Evolutionary conservation across 2,113 vertebrate species (phyloP).

Genomic region (Piaya cayana): DNA sequence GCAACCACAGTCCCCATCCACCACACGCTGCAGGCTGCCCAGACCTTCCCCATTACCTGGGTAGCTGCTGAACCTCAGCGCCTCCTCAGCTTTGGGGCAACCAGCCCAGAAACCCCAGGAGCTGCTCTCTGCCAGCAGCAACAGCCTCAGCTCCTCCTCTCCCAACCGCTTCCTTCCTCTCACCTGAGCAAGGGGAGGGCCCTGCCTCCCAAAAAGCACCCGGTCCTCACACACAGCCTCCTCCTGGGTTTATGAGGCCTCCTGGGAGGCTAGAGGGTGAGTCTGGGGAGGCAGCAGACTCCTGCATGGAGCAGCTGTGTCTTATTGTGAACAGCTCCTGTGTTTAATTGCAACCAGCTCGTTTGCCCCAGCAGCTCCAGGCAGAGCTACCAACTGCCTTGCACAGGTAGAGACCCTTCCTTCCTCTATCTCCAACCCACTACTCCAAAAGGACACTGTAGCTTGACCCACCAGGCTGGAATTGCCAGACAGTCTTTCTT

Average conservation of each 20-base stretch:
- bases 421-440: background rate
- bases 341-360: background rate
- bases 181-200: background rate
- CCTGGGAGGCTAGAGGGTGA: background rate
- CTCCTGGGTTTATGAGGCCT: background rate
- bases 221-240: fast-evolving
- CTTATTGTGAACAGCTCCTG: background rate
- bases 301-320: background rate
- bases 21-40: fast-evolving
- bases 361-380: background rate
- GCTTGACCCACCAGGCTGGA: too few relatives aligned
- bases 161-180: conserved; percentile 26
- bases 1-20: fast-evolving
- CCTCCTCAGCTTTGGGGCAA: background rate
- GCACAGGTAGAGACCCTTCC: background rate
- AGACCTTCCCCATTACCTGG: background rate
- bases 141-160: background rate
- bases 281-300: background rate
- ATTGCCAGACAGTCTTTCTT: background rate
- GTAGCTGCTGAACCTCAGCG: background rate
- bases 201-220: fast-evolving
- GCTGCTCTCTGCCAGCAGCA: background rate
- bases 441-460: background rate
- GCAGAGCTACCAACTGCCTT: background rate
- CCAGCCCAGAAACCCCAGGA: background rate